Evolutionary conservation across 2,888 invertebrate species (phyloP).

Genomic region (Pristionchus maxplancki): DNA sequence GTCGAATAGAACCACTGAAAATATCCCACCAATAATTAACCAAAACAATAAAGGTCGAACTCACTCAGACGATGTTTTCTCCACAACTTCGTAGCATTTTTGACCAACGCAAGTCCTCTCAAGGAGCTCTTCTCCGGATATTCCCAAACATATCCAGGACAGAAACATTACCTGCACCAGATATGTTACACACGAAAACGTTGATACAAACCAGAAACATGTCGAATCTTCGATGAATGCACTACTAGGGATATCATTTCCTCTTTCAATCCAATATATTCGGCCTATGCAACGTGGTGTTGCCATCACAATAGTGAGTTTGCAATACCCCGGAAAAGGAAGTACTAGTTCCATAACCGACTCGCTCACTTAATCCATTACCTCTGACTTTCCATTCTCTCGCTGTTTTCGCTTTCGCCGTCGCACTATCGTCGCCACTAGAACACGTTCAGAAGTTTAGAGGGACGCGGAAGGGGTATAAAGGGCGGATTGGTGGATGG

Average conservation of each 20-base stretch:
- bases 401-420: conserved; percentile 43
- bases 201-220: not conserved
- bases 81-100: not conserved
- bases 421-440: conserved; percentile 37
- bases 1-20: not conserved
- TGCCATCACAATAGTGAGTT: not conserved
- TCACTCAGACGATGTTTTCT: not conserved
- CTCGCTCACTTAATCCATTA: conserved; percentile 31
- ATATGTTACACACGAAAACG: no score
- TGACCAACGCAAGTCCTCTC: not conserved
- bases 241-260: not conserved
- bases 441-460: conserved; percentile 12
- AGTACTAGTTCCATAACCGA: conserved; percentile 20
- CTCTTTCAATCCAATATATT: not conserved
- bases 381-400: not conserved
- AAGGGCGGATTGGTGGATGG: not conserved
- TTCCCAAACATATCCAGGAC: not conserved
- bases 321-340: not conserved
- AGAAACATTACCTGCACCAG: not conserved
- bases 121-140: not conserved
- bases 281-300: not conserved
- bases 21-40: no score
- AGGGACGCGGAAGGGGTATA: not conserved
- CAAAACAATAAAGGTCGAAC: no score
- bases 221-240: not conserved